Conservation (phyloP, 2,797 vertebrate genomes). For the Hypotaenidia philippensis region DNA sequence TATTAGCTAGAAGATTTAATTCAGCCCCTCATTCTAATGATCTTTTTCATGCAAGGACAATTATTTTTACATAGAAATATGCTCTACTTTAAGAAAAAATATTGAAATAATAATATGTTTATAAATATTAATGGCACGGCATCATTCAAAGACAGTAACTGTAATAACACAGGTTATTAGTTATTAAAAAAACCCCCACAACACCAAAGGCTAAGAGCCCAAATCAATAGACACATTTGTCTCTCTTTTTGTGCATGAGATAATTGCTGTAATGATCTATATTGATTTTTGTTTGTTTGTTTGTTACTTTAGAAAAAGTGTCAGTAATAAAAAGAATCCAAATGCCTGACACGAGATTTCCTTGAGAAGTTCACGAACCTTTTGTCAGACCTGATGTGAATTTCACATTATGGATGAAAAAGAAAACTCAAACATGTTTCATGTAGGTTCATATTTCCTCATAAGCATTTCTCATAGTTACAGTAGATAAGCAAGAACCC, state of each 20-base stretch:
- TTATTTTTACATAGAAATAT: not conserved
- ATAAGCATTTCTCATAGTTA: not conserved
- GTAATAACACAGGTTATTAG: not conserved
- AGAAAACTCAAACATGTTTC: not conserved
- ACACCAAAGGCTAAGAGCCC: not conserved
- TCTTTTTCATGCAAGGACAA: not conserved
- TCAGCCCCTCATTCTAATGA: not conserved
- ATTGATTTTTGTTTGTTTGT: not conserved
- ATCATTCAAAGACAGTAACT: not conserved
- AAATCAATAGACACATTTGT: not conserved
- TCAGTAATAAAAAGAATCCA: not conserved
- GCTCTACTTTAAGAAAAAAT: not conserved
- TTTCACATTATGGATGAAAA: slow-evolving; percentile 6
- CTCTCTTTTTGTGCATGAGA: not conserved
- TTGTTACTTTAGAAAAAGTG: not conserved
- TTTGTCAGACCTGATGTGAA: not conserved
- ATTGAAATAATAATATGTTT: not conserved
- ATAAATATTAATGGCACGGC: not conserved
- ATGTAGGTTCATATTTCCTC: not conserved
- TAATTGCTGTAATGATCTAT: not conserved
- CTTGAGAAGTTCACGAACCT: not conserved
- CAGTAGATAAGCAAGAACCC: not conserved
- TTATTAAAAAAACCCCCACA: not conserved
- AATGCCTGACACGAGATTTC: not conserved
- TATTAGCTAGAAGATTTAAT: not conserved